Percentiles rank a stretch among this genome's conserved stretches.
These are phyloP conservation scores for Copidosoma floridanum DNA, from an alignment of 1,140 invertebrate species.

Conservation along the genomic window DNA sequence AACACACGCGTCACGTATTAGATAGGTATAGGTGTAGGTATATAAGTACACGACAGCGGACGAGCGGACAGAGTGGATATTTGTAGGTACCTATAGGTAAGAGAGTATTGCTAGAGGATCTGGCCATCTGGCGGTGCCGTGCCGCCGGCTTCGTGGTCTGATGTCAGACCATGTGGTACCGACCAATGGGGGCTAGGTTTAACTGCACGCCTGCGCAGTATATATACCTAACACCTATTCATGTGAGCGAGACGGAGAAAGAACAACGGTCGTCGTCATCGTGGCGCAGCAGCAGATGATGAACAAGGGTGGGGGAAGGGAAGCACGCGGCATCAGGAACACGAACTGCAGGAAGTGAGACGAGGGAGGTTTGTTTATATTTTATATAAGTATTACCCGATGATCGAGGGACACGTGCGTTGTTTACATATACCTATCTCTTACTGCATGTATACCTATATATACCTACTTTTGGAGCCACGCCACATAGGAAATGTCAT, in stretches of 20 bases:
- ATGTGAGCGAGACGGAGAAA: no score
- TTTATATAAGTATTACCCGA: no score
- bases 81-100: background rate
- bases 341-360: background rate
- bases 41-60: background rate
- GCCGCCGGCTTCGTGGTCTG: slow-evolving; percentile 51
- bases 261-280: no score
- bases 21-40: background rate
- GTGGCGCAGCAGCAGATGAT: background rate
- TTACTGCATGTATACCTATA: background rate
- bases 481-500: no score
- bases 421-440: background rate
- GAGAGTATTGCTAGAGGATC: background rate
- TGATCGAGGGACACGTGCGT: background rate
- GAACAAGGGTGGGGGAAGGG: background rate
- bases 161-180: slow-evolving; percentile 55
- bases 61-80: background rate
- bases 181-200: slow-evolving; percentile 43
- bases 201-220: slow-evolving; percentile 41
- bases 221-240: no score
- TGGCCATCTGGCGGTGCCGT: background rate
- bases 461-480: no score
- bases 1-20: no score
- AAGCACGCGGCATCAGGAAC: background rate
- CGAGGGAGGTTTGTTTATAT: no score